Conservation (phyloP, 2,888 invertebrate genomes). For the Watsonalla cultraria region DNA sequence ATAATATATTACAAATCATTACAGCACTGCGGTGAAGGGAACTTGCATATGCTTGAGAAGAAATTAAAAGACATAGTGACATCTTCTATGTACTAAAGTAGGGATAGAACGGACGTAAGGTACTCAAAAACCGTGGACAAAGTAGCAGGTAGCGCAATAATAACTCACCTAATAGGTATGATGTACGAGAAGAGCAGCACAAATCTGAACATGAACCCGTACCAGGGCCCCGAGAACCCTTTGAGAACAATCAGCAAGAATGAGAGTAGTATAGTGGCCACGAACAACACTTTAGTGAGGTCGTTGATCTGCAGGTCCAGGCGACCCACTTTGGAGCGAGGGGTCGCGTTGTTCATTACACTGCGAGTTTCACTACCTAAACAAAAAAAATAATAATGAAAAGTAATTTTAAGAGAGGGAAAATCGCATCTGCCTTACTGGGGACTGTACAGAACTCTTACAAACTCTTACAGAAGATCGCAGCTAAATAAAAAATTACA, state of each 20-base stretch:
- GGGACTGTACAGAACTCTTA: too few species aligned
- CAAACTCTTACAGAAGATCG: too few species aligned
- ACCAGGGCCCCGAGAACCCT: conserved; percentile 98
- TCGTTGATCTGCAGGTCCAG: conserved; percentile 98
- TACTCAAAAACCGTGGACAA: too few species aligned
- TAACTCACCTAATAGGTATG: conserved; percentile 92
- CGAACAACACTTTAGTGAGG: conserved; percentile 95
- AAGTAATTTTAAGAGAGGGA: too few species aligned
- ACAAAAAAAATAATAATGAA: too few species aligned
- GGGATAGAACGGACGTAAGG: too few species aligned
- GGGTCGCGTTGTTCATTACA: conserved; percentile 98
- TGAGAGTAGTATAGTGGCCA: conserved; percentile 92
- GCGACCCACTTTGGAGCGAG: conserved; percentile 96
- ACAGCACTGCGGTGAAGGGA: too few species aligned
- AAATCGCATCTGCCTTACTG: too few species aligned
- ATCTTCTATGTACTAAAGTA: too few species aligned
- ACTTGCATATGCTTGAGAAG: background rate
- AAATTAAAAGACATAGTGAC: background rate
- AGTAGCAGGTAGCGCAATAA: too few species aligned
- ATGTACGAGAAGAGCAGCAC: conserved; percentile 99
- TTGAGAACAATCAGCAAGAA: conserved; percentile 97
- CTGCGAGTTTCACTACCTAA: conserved; percentile 95
- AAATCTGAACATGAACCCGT: conserved; percentile 96
- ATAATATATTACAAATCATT: too few species aligned
- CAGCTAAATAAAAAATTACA: too few species aligned